phyloP scores from a whole-genome alignment of 2,797 vertebrate species.

The Heliangelus exortis region DNA sequence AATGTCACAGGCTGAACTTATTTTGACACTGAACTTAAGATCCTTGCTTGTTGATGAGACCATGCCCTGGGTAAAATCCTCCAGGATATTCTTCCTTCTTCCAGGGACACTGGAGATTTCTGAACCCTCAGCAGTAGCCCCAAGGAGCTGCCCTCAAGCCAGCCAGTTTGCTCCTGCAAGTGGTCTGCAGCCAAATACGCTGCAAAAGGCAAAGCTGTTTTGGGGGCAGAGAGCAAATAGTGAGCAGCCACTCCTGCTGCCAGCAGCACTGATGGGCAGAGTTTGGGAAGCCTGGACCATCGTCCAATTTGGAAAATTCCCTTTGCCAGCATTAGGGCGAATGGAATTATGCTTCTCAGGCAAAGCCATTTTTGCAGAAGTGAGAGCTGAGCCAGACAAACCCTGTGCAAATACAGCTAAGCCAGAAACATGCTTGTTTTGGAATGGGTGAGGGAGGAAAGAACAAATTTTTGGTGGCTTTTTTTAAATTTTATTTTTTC shows the following conservation, averaged over 20 bases:
- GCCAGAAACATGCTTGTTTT: background rate
- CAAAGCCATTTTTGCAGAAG: background rate
- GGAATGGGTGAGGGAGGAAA: background rate
- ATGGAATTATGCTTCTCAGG: background rate
- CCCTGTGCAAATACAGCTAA: background rate
- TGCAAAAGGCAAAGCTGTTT: background rate
- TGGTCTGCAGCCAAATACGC: accelerated
- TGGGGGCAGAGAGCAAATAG: background rate
- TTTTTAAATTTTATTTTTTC: too few relatives aligned
- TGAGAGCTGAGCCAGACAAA: background rate
- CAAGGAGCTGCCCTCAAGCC: background rate
- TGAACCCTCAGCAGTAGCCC: background rate
- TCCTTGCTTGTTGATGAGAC: background rate
- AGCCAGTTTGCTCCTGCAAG: background rate
- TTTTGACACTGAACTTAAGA: background rate
- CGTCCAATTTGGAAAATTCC: background rate
- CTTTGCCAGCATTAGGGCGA: background rate
- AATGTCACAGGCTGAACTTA: background rate
- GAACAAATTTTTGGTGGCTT: too few relatives aligned
- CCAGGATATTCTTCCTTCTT: background rate
- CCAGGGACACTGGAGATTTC: background rate
- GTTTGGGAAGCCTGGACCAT: background rate
- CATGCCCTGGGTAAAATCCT: background rate
- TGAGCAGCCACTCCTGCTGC: accelerated
- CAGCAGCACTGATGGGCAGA: background rate